Percentiles rank a stretch among this genome's conserved stretches.
Evolutionary conservation across 2,797 vertebrate genomes (phyloP).

Genomic region (Galagoides demidoff): DNA sequence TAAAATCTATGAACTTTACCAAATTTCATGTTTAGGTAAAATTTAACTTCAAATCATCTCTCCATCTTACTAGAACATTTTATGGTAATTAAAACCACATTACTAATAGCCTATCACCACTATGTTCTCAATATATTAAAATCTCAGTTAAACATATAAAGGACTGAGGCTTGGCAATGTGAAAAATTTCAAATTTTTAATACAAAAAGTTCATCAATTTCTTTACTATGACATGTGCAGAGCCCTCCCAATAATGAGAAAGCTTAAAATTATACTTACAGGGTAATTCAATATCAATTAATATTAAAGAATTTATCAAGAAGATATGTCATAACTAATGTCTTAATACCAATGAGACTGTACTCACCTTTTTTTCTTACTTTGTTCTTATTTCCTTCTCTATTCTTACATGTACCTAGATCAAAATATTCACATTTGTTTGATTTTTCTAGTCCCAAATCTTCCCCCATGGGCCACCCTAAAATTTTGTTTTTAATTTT

Average conservation of each 20-base stretch:
- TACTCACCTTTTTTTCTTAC: neutral
- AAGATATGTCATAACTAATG: neutral
- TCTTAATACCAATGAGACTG: neutral
- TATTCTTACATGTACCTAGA: neutral
- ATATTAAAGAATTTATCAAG: neutral
- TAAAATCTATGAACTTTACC: neutral
- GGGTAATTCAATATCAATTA: neutral
- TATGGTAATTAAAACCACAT: slow-evolving; percentile 5
- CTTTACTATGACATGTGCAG: neutral
- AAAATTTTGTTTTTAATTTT: slow-evolving; percentile 22
- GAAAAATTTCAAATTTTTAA: neutral
- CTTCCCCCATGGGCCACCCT: neutral
- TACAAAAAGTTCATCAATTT: neutral
- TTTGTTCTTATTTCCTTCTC: neutral
- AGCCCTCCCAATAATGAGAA: neutral
- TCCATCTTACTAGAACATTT: slow-evolving; percentile 30
- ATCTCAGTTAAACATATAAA: slow-evolving; percentile 33
- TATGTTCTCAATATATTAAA: neutral
- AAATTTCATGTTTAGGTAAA: neutral
- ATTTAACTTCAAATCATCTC: neutral
- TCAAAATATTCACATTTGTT: neutral
- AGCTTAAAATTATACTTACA: slow-evolving; percentile 24
- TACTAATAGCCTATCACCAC: neutral
- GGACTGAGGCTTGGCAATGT: neutral
- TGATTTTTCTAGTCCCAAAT: neutral